Percentiles rank a stretch among this genome's conserved stretches.
phyloP scores from a whole-genome alignment of 2,797 vertebrate species.

The Vultur gryphus region DNA sequence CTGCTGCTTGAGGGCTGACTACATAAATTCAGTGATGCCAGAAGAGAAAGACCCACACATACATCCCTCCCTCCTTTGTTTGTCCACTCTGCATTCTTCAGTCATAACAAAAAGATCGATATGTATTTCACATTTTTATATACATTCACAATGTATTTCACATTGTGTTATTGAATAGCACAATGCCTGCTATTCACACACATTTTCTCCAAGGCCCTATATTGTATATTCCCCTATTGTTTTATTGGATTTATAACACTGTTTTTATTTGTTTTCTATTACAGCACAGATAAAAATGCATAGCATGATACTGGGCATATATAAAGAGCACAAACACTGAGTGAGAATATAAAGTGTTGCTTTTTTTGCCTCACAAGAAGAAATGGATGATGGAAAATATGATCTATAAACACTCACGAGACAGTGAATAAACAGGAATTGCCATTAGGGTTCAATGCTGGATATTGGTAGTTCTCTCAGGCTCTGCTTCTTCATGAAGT shows the following conservation, averaged over 20 bases:
- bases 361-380: neutral
- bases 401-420: neutral
- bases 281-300: neutral
- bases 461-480: neutral
- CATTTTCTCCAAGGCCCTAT: neutral
- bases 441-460: neutral
- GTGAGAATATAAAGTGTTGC: neutral
- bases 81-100: neutral
- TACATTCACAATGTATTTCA: too few species aligned
- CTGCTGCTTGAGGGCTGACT: neutral
- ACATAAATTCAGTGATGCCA: neutral
- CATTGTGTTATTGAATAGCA: too few species aligned
- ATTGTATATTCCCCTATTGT: neutral
- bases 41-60: neutral
- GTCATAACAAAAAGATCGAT: neutral
- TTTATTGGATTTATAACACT: slow-evolving; percentile 6
- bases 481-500: neutral
- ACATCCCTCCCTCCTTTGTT: neutral
- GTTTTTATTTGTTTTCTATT: slow-evolving; percentile 17
- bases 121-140: neutral
- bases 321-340: neutral
- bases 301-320: neutral
- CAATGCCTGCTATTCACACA: neutral
- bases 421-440: neutral
- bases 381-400: neutral